Percentiles rank a stretch among this genome's conserved stretches.
These are phyloP conservation scores for Penaeus chinensis DNA, from an alignment of 1,140 invertebrate species.

Conservation along the genomic window DNA sequence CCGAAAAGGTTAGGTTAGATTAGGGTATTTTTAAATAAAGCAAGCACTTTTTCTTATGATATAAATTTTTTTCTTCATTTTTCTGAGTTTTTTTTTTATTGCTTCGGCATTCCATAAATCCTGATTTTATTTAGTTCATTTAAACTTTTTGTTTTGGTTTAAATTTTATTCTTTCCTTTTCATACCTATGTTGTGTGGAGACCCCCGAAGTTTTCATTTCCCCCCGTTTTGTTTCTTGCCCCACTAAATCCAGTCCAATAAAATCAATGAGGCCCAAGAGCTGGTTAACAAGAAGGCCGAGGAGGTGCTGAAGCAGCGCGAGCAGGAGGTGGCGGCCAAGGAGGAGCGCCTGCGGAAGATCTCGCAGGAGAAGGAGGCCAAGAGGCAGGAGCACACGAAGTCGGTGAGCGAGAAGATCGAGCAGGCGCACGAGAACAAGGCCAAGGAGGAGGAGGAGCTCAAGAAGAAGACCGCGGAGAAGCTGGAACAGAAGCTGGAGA, in stretches of 20 bases:
- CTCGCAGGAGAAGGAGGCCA: slow-evolving; percentile 48
- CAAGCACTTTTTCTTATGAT: no score
- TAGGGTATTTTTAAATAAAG: not conserved
- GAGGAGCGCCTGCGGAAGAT: slow-evolving; percentile 58
- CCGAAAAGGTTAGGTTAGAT: not conserved
- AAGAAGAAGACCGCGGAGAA: slow-evolving; percentile 57
- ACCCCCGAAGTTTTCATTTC: not conserved
- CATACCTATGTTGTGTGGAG: not conserved
- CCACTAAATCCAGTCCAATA: slow-evolving; percentile 37
- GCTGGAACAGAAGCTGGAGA: slow-evolving; percentile 58
- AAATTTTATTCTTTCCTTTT: not conserved
- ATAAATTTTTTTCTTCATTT: no score
- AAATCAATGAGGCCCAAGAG: slow-evolving; percentile 50
- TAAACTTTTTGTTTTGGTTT: no score
- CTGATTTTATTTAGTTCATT: no score
- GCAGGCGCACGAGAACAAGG: slow-evolving; percentile 46
- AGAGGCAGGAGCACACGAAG: slow-evolving; percentile 16
- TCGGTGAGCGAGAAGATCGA: slow-evolving; percentile 52
- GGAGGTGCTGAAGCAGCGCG: slow-evolving; percentile 47
- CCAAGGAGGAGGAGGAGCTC: slow-evolving; percentile 57
- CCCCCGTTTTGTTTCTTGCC: not conserved
- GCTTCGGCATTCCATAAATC: no score
- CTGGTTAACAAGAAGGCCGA: slow-evolving; percentile 62
- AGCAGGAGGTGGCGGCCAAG: slow-evolving; percentile 48
- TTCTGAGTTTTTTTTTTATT: no score